These are phyloP conservation scores for Oceanodroma tethys DNA, from an alignment of 2,113 vertebrate genomes.

Conservation along the genomic window DNA sequence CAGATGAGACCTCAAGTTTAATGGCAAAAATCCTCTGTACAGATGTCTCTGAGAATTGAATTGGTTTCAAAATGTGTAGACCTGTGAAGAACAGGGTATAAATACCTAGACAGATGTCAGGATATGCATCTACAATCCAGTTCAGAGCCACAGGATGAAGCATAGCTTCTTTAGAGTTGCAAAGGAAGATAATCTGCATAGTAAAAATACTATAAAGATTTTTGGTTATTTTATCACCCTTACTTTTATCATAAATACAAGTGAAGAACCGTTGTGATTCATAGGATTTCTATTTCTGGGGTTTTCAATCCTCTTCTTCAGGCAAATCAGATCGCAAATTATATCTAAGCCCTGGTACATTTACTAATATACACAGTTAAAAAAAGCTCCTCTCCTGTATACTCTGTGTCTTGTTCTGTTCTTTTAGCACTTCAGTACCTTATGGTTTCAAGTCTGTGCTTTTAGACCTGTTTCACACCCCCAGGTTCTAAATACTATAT, in stretches of 20 bases:
- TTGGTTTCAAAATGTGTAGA: neutral
- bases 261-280: neutral
- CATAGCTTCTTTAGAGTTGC: neutral
- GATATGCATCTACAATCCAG: neutral
- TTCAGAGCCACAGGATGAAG: neutral
- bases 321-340: neutral
- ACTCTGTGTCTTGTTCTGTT: neutral
- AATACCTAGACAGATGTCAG: neutral
- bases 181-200: neutral
- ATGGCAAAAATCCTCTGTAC: neutral
- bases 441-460: neutral
- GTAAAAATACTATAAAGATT: neutral
- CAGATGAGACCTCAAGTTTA: neutral
- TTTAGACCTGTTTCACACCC: neutral
- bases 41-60: neutral
- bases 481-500: neutral
- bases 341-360: neutral
- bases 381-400: slow-evolving; percentile 9
- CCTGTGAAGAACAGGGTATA: neutral
- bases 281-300: slow-evolving; percentile 14
- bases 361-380: neutral
- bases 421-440: neutral
- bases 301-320: neutral
- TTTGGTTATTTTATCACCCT: neutral
- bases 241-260: neutral